Evolutionary conservation across 92 coral and sea anemone genomes (phyloP), one percentile per base, ranked within the genome.

Genomic region (Parazoanthus atlanticus): DNA sequence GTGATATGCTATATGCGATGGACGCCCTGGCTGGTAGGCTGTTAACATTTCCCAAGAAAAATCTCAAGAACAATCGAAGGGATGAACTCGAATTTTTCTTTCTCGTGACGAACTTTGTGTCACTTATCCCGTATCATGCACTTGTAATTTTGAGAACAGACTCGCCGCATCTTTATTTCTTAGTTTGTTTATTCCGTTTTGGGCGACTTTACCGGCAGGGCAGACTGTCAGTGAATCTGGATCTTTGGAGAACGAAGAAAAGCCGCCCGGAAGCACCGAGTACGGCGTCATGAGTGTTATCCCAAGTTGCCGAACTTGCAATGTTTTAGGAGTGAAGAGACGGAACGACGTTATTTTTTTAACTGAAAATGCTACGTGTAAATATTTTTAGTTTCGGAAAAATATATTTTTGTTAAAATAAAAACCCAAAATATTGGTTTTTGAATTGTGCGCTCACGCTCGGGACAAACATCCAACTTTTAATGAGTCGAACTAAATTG

Each of bases 121-220:
- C 93, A 33, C 80, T 91, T 0, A 26, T 91, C 5, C 93, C 93
- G 7, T 91, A 89, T 30, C 93, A 91, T 54, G 88, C 84, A 21
- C 67, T 91, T 80, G 87, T 91, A 0, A 33, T 91, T 5, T 28
- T 80, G 33, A 80, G 83, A 47, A 40, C 74, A 40, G 93, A 91
- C 74, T 75, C 88, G 56, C 79, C 91, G 21, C 91, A 90, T 19
- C 34, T 89, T 0, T 91, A 91, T 41, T 83, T 89, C 8, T 32
- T 91, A 9, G 25, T 89, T 31, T 91, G 93, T 12, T 10, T 79
- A 29, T 73, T 91, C 28, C 92, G 93, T 6, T 34, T 85, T 28
- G 89, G 84, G 16, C 71, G 88, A 4, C 89, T 91, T 58, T 73
- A 84, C 16, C 28, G 31, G 33, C 84, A 88, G 52, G 91, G 93